Evolutionary conservation across 1,140 invertebrate species (phyloP), one percentile per base, ranked within the genome.

Genomic region (Microplitis demolitor): DNA sequence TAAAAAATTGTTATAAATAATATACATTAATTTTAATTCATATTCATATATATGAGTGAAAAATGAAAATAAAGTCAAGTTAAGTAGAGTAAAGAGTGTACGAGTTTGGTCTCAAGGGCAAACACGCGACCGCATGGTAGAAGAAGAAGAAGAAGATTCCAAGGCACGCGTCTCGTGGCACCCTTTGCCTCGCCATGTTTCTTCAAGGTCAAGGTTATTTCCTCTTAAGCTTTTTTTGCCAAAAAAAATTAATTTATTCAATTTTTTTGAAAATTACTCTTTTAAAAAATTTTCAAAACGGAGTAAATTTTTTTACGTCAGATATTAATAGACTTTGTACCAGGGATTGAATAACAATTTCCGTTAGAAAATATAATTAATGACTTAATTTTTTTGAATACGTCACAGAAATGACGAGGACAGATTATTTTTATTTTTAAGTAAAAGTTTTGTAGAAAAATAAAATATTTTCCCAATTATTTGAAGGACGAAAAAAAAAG

Each of bases 171-270:
- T 72, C 71, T 72, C 24, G 56, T 58, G 56, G 56, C 60, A 69
- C 70, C 61, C 45, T 16, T 66, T 70, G 31, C 33, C 39, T 37
- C n/a, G 24, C 45, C 24, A 13, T 39, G 9, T 16, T 51, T 39
- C 4, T 74, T 45, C 74, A 76, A 74, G 72, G 74, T 67, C 74
- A 76, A 76, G 67, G 72, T 63, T 74, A 54, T 56, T 63, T 54
- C 67, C 60, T 62, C 60, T 62, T 60, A 8, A n/a, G 9, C 5
- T 5, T 14, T 13, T 56, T 50, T 50, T 2, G 4, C 16, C 14
- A n/a, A 5, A n/a, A n/a, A 5, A 56, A 9, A 16, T 16, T 56
- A 24, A 24, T 24, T 24, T 24, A 24, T 24, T 24, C 24, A 24
- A 24, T 24, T 24, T 24, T 24, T 24, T 1, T 1, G 2, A 24